A percentile compares a stretch with the other conserved stretches of the same genome.
phyloP scores from a whole-genome alignment of 1,140 invertebrate genomes.

The Sesamia nonagrioides region DNA sequence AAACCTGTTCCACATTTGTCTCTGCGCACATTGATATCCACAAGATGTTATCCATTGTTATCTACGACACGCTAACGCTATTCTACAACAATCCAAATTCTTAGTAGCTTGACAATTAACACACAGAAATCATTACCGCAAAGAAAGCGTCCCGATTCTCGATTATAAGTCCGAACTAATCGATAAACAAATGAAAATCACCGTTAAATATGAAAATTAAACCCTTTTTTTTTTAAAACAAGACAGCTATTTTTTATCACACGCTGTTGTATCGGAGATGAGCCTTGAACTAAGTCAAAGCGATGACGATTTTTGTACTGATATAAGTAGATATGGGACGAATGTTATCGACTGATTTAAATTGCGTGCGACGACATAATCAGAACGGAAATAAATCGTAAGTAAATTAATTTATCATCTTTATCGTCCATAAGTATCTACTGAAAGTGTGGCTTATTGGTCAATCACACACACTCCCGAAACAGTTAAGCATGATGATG shows the following conservation, averaged over 20 bases:
- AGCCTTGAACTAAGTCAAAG: slow-evolving; percentile 34
- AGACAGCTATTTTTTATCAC: not conserved
- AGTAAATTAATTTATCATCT: not conserved
- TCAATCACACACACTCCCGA: too few species aligned
- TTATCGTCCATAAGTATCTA: too few species aligned
- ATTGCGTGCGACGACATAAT: not conserved
- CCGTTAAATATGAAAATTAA: not conserved
- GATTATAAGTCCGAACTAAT: not conserved
- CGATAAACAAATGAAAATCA: not conserved
- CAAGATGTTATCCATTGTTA: not conserved
- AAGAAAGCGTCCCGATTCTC: not conserved
- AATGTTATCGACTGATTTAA: slow-evolving; percentile 32
- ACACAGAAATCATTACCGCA: not conserved
- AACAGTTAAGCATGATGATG: too few species aligned
- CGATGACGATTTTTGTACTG: slow-evolving; percentile 17
- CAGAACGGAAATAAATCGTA: not conserved
- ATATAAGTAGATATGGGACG: slow-evolving; percentile 37
- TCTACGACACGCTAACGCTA: too few species aligned
- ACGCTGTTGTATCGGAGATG: slow-evolving; percentile 28
- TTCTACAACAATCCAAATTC: not conserved
- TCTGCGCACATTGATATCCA: not conserved
- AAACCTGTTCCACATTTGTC: too few species aligned
- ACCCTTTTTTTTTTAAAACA: not conserved
- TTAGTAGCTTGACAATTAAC: not conserved
- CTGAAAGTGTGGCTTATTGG: too few species aligned